Conservation (phyloP, 2,888 invertebrate species). For the Melanchra persicariae region DNA sequence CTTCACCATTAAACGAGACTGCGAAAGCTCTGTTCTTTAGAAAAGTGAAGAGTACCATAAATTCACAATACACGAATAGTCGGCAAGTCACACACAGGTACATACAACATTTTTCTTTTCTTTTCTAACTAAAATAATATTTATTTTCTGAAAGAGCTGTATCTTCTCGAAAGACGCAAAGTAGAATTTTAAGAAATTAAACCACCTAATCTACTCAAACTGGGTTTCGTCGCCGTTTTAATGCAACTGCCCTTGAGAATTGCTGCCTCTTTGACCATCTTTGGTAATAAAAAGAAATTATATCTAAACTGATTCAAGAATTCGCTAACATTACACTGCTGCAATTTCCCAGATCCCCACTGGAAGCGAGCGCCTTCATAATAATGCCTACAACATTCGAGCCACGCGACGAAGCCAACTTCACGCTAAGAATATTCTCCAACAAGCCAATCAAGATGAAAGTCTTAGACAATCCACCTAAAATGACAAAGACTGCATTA, state of each 20-base stretch:
- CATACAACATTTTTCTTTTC: constrained; percentile 48
- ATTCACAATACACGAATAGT: constrained; percentile 98
- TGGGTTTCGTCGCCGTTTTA: neutral
- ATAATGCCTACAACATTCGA: constrained; percentile 98
- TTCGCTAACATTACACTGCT: neutral
- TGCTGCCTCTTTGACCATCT: too few relatives aligned
- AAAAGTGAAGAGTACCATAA: constrained; percentile 95
- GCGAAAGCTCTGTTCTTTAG: constrained; percentile 95
- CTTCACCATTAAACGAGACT: constrained; percentile 93
- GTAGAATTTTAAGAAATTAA: neutral
- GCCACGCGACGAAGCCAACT: constrained; percentile 96
- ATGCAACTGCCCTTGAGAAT: neutral
- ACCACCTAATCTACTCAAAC: neutral
- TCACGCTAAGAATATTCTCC: constrained; percentile 95
- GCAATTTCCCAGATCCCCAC: constrained; percentile 91
- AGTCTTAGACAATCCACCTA: constrained; percentile 92
- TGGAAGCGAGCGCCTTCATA: constrained; percentile 95
- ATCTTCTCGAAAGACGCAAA: neutral
- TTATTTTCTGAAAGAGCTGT: neutral
- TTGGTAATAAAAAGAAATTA: too few relatives aligned
- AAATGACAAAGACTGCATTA: constrained; percentile 93
- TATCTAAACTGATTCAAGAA: neutral
- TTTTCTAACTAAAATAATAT: neutral
- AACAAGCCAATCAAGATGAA: constrained; percentile 94
- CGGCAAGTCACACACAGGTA: constrained; percentile 93